phyloP scores from a whole-genome alignment of 2,797 vertebrate genomes.

The Falco naumanni region DNA sequence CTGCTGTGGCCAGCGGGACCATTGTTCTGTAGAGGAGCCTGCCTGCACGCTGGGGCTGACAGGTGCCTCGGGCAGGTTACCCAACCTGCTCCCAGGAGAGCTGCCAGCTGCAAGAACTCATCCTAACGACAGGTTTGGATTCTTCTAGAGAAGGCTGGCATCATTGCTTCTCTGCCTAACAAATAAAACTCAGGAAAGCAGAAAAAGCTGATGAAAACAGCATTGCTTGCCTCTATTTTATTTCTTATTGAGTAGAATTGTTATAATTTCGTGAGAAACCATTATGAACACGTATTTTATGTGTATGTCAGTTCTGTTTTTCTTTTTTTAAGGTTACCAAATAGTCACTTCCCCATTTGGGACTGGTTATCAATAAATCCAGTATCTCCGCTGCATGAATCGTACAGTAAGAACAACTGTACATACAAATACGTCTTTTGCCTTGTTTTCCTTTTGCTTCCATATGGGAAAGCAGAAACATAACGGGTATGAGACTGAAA shows the following conservation, averaged over 20 bases:
- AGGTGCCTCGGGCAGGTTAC: not conserved
- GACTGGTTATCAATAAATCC: not conserved
- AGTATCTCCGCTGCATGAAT: not conserved
- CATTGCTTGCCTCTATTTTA: not conserved
- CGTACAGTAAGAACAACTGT: not conserved
- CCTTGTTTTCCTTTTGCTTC: not conserved
- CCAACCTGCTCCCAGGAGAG: rapidly evolving
- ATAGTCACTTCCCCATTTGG: not conserved
- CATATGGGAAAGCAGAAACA: not conserved
- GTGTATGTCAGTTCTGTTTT: not conserved
- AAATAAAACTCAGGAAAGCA: not conserved
- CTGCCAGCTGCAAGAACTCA: not conserved
- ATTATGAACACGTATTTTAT: not conserved
- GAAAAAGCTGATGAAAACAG: not conserved
- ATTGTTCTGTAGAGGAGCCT: not conserved
- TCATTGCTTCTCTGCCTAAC: not conserved
- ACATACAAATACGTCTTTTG: not conserved
- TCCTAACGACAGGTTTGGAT: not conserved
- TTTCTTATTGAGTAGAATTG: not conserved
- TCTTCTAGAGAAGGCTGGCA: not conserved
- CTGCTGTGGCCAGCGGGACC: not conserved
- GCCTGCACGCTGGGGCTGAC: not conserved
- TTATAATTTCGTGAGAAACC: not conserved
- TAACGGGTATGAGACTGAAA: not conserved
- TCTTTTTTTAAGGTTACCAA: not conserved